phyloP scores from a whole-genome alignment of 2,797 vertebrate species.

The Melopsittacus undulatus region DNA sequence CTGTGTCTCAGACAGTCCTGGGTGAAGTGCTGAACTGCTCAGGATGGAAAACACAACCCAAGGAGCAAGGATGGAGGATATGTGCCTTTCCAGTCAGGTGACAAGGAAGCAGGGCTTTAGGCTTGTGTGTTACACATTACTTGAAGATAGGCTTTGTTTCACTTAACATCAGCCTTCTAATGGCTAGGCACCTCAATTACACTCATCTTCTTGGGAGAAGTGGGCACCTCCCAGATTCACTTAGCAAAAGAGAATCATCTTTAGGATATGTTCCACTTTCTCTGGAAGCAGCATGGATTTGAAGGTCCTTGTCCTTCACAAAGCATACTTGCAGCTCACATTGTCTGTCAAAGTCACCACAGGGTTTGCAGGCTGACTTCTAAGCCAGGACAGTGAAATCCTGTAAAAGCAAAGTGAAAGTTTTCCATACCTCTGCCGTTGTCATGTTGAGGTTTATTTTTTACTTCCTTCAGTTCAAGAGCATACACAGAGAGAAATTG shows the following conservation, averaged over 20 bases:
- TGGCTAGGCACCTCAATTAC: background rate
- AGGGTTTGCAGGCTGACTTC: background rate
- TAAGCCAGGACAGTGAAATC: background rate
- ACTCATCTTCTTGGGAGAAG: background rate
- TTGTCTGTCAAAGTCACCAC: background rate
- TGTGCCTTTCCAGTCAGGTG: accelerated
- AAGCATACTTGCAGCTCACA: background rate
- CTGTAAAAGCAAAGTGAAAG: background rate
- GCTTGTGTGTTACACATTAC: background rate
- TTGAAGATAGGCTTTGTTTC: background rate
- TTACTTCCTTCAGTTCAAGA: background rate
- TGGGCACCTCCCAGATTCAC: background rate
- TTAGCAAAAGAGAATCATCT: background rate
- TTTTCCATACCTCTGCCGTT: background rate
- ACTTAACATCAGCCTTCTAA: background rate
- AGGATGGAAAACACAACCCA: background rate
- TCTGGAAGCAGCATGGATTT: background rate
- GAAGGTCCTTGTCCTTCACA: background rate
- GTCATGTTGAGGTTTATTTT: background rate
- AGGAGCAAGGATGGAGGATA: background rate
- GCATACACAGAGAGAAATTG: background rate
- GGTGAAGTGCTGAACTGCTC: background rate
- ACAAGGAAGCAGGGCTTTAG: background rate
- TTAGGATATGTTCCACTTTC: background rate
- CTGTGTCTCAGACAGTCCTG: background rate